Conservation (phyloP, 1,140 invertebrate species). For the Trichonephila clavata region DNA sequence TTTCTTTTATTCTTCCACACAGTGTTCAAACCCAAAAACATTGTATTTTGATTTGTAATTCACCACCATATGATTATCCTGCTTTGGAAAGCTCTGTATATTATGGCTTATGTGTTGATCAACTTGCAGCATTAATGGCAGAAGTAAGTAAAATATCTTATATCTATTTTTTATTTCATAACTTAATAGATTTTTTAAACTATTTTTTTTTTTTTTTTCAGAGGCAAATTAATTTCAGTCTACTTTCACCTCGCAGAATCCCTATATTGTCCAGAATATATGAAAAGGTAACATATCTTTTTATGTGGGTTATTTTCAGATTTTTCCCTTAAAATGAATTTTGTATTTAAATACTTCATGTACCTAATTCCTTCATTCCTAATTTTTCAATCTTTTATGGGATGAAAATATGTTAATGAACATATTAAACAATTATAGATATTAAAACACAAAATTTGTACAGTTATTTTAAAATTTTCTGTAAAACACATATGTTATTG, state of each 20-base stretch:
- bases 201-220: constrained; percentile 81
- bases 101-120: constrained; percentile 87
- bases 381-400: too few relatives aligned
- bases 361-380: too few relatives aligned
- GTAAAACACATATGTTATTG: too few relatives aligned
- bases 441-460: too few relatives aligned
- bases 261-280: constrained; percentile 83
- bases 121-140: constrained; percentile 87
- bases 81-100: constrained; percentile 89
- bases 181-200: too few relatives aligned
- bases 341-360: too few relatives aligned
- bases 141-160: constrained; percentile 83
- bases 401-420: too few relatives aligned
- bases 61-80: constrained; percentile 93
- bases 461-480: too few relatives aligned
- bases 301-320: too few relatives aligned
- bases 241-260: constrained; percentile 93
- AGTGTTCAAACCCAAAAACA: constrained; percentile 84
- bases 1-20: neutral
- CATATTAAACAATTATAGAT: too few relatives aligned
- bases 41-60: constrained; percentile 94
- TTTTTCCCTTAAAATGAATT: too few relatives aligned
- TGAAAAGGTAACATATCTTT: constrained; percentile 81
- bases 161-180: neutral
- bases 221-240: constrained; percentile 91